A percentile compares a stretch with the other conserved stretches of the same genome.
phyloP scores from a whole-genome alignment of 2,888 invertebrate species.

The Metopia argyrocephala region DNA sequence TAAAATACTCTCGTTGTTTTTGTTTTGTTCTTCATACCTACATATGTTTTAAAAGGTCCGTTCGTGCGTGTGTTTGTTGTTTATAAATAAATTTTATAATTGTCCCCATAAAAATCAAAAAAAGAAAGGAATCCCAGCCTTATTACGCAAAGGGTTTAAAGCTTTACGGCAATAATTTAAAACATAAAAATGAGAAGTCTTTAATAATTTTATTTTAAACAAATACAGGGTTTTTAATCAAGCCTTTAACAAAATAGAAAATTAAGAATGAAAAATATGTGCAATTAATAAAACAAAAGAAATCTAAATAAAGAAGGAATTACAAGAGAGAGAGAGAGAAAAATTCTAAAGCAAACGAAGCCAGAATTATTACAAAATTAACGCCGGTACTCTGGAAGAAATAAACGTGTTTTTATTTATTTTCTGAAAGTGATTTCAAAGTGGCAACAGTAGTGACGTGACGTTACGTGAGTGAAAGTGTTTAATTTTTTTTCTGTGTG shows the following conservation, averaged over 20 bases:
- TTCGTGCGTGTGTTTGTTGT: slow-evolving; percentile 1
- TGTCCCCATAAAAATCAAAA: background rate
- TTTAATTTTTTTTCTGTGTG: slow-evolving; percentile 31
- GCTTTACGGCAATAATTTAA: background rate
- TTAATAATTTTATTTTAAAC: background rate
- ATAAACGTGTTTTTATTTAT: background rate
- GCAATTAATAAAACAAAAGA: slow-evolving; percentile 57
- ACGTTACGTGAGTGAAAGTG: slow-evolving; percentile 9
- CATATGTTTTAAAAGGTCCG: slow-evolving; percentile 28
- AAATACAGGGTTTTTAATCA: background rate
- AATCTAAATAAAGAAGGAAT: slow-evolving; percentile 36
- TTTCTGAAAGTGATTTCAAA: background rate
- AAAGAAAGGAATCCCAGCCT: background rate
- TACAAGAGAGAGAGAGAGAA: slow-evolving; percentile 10
- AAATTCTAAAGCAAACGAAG: slow-evolving; percentile 21
- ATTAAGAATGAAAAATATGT: slow-evolving; percentile 49
- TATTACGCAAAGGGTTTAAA: background rate
- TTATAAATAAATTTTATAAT: slow-evolving; percentile 4
- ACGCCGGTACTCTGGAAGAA: background rate
- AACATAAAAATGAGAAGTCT: background rate
- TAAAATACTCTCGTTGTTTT: slow-evolving; percentile 60
- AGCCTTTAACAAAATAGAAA: slow-evolving; percentile 19
- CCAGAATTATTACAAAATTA: background rate
- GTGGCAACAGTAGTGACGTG: slow-evolving; percentile 7
- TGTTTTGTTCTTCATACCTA: slow-evolving; percentile 64